Evolutionary conservation across 2,113 vertebrate genomes (phyloP).

Genomic region (Halcyon malimbica): DNA sequence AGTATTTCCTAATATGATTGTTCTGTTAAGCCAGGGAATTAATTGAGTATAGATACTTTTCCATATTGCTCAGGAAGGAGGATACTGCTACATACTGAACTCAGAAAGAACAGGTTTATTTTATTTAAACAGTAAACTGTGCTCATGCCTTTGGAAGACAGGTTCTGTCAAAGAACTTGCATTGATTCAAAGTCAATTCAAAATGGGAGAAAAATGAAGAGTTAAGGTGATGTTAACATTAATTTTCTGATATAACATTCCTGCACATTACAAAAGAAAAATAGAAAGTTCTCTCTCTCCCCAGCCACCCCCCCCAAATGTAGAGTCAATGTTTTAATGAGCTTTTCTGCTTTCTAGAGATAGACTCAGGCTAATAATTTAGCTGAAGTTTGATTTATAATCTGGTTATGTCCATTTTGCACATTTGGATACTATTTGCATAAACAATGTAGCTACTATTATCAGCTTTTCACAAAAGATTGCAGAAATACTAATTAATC

Average conservation of each 20-base stretch:
- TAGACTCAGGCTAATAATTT: constrained; percentile 65
- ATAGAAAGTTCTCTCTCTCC: not conserved
- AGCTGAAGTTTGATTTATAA: constrained; percentile 70
- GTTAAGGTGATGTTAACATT: not conserved
- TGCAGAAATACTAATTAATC: constrained; percentile 72
- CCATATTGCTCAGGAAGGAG: not conserved
- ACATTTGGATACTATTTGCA: constrained; percentile 70
- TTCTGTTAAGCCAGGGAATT: not conserved
- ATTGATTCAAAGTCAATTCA: not conserved
- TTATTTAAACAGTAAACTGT: not conserved
- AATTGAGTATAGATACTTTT: not conserved
- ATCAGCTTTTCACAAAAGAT: constrained; percentile 71
- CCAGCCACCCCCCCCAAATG: too few species aligned
- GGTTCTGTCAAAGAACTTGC: not conserved
- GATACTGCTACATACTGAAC: not conserved
- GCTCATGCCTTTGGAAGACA: not conserved
- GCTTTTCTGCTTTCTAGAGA: constrained; percentile 45
- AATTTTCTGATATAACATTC: not conserved
- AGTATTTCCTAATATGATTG: not conserved
- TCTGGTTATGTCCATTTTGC: constrained; percentile 63
- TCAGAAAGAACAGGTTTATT: not conserved
- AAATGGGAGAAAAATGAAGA: not conserved
- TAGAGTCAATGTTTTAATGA: constrained; percentile 4
- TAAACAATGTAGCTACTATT: constrained; percentile 67
- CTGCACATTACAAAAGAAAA: not conserved